phyloP scores from a whole-genome alignment of 1,140 invertebrate species.

The Galleria mellonella region DNA sequence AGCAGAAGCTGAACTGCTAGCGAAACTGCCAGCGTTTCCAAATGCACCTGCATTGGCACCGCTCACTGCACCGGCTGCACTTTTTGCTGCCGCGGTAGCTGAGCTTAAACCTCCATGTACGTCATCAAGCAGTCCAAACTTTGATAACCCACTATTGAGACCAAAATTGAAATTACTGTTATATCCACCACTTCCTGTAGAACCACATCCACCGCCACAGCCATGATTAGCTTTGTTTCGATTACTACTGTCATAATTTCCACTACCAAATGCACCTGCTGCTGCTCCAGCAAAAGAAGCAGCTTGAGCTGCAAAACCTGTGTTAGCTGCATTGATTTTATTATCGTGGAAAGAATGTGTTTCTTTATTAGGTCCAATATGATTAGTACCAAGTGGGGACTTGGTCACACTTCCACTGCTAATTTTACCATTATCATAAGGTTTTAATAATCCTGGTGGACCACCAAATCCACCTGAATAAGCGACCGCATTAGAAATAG shows the following conservation, averaged over 20 bases:
- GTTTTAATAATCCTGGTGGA: conserved; percentile 51
- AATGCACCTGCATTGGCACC: conserved; percentile 19
- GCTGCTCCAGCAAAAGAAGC: conserved; percentile 16
- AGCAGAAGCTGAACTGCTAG: conserved; percentile 42
- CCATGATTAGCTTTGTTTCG: conserved; percentile 12
- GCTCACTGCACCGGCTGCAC: conserved; percentile 23
- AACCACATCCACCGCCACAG: conserved; percentile 16
- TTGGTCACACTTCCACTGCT: neutral
- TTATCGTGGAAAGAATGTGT: neutral
- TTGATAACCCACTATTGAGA: neutral
- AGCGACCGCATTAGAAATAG: conserved; percentile 34
- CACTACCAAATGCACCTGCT: conserved; percentile 25
- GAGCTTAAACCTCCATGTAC: conserved; percentile 8
- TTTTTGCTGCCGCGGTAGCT: conserved; percentile 34
- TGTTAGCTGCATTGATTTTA: neutral
- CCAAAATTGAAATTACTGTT: neutral
- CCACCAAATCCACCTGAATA: conserved; percentile 60
- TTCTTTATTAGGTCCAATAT: neutral
- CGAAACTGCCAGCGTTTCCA: conserved; percentile 28
- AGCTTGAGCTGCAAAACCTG: conserved; percentile 1
- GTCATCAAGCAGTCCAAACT: conserved; percentile 7
- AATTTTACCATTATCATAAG: conserved; percentile 37
- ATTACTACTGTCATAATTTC: conserved; percentile 1
- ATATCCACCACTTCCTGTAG: conserved; percentile 4
- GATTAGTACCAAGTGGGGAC: neutral